These are phyloP conservation scores for Calyptomena viridis DNA, from an alignment of 2,113 vertebrate genomes.

Conservation along the genomic window DNA sequence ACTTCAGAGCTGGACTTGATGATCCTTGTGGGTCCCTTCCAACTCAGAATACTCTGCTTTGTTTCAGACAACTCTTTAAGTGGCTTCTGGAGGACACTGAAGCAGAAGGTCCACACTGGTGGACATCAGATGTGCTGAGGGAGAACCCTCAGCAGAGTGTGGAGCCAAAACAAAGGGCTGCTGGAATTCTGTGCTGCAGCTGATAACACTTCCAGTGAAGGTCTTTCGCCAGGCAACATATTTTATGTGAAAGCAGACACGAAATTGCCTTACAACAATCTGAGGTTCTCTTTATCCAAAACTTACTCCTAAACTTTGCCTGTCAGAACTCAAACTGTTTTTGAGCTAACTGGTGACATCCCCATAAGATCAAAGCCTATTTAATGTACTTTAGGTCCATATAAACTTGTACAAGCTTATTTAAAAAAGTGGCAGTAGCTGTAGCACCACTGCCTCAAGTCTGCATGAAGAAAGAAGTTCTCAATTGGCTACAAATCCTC, in stretches of 20 bases:
- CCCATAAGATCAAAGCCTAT: background rate
- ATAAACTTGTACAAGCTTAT: background rate
- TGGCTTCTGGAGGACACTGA: background rate
- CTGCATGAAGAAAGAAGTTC: background rate
- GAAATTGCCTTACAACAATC: background rate
- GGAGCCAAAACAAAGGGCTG: background rate
- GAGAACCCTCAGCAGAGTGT: background rate
- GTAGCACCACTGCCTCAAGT: background rate
- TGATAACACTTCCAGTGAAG: background rate
- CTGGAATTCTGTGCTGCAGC: background rate
- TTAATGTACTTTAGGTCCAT: background rate
- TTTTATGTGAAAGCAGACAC: background rate
- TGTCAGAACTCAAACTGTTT: background rate
- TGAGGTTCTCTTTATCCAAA: background rate
- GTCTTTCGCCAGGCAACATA: background rate
- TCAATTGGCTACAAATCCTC: background rate
- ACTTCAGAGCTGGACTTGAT: background rate
- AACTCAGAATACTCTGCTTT: background rate
- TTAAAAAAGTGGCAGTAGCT: background rate
- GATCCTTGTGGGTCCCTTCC: background rate
- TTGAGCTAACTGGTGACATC: background rate
- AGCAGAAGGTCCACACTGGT: background rate
- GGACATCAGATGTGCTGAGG: background rate
- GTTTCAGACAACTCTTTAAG: background rate
- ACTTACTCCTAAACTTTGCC: background rate